Conservation (phyloP, 2,113 vertebrate species). For the Centropristis striata region DNA sequence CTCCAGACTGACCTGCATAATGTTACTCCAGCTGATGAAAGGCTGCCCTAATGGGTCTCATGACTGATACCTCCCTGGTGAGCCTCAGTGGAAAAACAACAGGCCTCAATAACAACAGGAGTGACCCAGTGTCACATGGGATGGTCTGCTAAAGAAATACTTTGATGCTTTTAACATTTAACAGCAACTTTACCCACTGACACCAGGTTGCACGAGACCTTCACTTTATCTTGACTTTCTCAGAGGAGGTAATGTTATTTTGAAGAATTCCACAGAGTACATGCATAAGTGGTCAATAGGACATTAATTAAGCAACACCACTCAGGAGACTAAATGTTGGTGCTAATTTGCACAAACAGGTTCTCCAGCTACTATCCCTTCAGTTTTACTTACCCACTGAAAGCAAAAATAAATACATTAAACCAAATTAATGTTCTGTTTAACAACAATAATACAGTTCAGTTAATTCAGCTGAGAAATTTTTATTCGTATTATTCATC, state of each 20-base stretch:
- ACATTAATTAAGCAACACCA: slow-evolving; percentile 38
- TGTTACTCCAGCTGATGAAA: not conserved
- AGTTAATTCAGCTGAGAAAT: not conserved
- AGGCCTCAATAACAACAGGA: slow-evolving; percentile 13
- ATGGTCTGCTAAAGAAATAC: not conserved
- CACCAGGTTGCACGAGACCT: not conserved
- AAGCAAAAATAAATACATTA: not conserved
- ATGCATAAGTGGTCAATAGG: slow-evolving; percentile 48
- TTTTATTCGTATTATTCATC: not conserved
- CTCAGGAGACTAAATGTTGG: not conserved
- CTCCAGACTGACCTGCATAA: not conserved
- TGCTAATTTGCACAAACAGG: slow-evolving; percentile 16
- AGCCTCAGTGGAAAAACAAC: slow-evolving; percentile 15
- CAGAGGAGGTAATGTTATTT: slow-evolving; percentile 25
- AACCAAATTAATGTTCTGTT: not conserved
- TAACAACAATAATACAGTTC: not conserved
- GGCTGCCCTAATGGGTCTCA: slow-evolving; percentile 6
- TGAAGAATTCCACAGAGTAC: not conserved
- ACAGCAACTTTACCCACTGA: slow-evolving; percentile 4
- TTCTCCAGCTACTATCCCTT: not conserved
- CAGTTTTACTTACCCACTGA: not conserved
- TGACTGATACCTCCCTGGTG: slow-evolving; percentile 10
- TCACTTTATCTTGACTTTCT: not conserved
- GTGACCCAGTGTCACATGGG: slow-evolving; percentile 20
- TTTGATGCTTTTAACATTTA: not conserved